Conservation (phyloP, 2,888 invertebrate genomes). For the Tridacna gigas region DNA sequence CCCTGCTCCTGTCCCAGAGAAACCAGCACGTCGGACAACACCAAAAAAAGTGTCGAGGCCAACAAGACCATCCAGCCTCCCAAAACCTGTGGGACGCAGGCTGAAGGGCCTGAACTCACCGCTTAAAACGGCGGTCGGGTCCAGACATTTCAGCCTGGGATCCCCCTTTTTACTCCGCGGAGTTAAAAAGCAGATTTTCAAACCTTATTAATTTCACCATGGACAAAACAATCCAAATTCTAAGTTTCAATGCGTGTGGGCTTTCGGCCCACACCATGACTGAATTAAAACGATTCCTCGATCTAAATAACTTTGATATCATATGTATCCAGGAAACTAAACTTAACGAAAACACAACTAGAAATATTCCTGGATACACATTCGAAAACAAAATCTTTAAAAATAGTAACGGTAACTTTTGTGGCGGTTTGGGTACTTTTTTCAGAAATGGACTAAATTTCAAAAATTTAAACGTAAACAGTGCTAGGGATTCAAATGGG, state of each 20-base stretch:
- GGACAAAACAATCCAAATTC: neutral
- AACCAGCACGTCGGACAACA: neutral
- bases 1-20: neutral
- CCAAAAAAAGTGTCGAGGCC: neutral
- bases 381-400: neutral
- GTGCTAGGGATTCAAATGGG: constrained; percentile 16
- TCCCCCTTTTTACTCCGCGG: neutral
- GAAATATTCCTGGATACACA: neutral
- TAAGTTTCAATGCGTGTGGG: constrained; percentile 8
- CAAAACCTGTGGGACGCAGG: neutral
- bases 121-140: neutral
- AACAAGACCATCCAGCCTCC: neutral
- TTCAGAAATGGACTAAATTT: constrained; percentile 1
- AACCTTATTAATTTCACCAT: neutral
- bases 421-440: neutral
- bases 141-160: neutral
- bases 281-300: neutral
- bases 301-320: neutral
- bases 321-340: constrained; percentile 16
- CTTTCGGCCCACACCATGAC: constrained; percentile 8
- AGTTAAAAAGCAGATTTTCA: neutral
- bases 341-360: neutral
- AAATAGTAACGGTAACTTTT: neutral
- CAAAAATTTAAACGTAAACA: neutral
- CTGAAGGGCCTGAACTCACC: neutral